These are phyloP conservation scores for Meles meles DNA, from an alignment of 2,113 vertebrate species.

Conservation along the genomic window DNA sequence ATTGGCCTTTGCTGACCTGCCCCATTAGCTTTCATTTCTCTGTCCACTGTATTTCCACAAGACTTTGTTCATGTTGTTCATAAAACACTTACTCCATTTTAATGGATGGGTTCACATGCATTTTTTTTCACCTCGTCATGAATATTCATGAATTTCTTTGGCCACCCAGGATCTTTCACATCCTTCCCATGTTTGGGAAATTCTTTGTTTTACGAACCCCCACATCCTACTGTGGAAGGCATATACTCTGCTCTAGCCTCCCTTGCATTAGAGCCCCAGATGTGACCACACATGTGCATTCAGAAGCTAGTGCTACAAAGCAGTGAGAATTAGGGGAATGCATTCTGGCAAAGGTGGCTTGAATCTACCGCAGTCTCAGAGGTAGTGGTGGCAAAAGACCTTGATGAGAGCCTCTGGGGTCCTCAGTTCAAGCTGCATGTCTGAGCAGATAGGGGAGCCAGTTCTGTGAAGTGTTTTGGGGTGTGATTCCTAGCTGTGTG, in stretches of 20 bases:
- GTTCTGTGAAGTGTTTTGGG: neutral
- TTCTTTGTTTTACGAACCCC: neutral
- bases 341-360: neutral
- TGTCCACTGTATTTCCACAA: neutral
- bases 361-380: neutral
- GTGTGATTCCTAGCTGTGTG: neutral
- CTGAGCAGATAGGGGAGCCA: neutral
- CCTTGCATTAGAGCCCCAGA: neutral
- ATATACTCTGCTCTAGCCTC: neutral
- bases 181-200: neutral
- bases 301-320: neutral
- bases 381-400: neutral
- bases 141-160: neutral
- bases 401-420: neutral
- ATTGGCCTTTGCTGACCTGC: neutral
- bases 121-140: neutral
- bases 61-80: neutral
- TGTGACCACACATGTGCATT: neutral
- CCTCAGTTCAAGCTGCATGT: neutral
- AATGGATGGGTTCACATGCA: neutral
- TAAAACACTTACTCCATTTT: neutral
- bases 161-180: neutral
- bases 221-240: neutral
- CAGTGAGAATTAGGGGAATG: accelerated
- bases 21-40: neutral